Evolutionary conservation across 2,888 invertebrate species (phyloP).

Genomic region (Aelia acuminata): DNA sequence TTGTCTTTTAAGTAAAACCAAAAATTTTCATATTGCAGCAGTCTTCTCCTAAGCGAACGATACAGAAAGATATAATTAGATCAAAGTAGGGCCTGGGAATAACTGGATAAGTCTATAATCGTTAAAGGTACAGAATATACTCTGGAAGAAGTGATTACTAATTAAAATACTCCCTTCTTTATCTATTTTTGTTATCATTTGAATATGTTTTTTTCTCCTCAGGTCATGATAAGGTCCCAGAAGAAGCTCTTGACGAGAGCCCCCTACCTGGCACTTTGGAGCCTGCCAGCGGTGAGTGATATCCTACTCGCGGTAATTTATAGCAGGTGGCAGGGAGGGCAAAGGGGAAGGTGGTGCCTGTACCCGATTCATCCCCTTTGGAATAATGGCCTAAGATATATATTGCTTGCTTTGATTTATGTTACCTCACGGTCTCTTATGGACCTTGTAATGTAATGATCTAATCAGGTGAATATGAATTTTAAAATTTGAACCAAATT

Average conservation of each 20-base stretch:
- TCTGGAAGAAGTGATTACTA: too few species aligned
- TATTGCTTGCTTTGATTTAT: neutral
- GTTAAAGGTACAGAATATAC: too few species aligned
- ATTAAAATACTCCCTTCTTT: too few species aligned
- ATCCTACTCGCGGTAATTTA: constrained; percentile 9
- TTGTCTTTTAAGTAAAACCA: too few species aligned
- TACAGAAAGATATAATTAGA: too few species aligned
- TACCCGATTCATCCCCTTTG: neutral
- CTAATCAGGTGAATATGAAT: too few species aligned
- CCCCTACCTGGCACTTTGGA: constrained; percentile 14
- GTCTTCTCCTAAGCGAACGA: too few species aligned
- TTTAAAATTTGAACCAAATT: neutral
- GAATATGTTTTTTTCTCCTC: neutral
- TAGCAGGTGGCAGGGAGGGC: constrained; percentile 2
- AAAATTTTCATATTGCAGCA: too few species aligned
- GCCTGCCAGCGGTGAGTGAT: constrained; percentile 44
- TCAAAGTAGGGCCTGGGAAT: too few species aligned
- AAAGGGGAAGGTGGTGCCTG: constrained; percentile 29
- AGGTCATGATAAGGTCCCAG: neutral
- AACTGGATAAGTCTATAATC: too few species aligned
- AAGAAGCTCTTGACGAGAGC: neutral
- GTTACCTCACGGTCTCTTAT: neutral
- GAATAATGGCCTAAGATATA: neutral
- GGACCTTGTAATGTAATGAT: neutral
- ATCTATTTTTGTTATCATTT: neutral